Base-by-base conservation (phyloP, 1,140 invertebrate species). In the Theocolax elegans region DNA sequence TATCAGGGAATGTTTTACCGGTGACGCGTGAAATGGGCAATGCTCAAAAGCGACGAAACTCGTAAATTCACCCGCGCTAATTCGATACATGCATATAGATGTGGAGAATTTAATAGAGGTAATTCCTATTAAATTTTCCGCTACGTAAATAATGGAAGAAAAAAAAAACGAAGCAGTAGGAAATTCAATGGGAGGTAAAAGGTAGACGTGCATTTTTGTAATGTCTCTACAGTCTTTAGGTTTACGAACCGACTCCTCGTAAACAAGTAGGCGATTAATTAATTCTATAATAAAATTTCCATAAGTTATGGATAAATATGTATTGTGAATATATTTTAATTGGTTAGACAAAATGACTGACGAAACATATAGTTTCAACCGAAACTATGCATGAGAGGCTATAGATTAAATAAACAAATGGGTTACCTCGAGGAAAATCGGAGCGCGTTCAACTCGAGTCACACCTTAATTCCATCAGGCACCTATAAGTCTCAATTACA, bases 1-100 rank as follows among this genome's bases (percentile, higher is more conserved):
- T 69, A 69, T 69, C 59, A 56, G 67, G 27, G 40, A 69, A 69
- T 69, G 67, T 69, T 69, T 69, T 69, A 69, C 63, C 67, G 67
- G 67, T 56, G 59, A 69, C 67, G 59, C 67, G 40, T 63, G 58
- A 69, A 69, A 69, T 69, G 67, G 67, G 25, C 67, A 63, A 68
- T 53, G 59, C 49, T 62, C 59, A 54, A 68, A 62, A 60, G 56
- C 66, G 66, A 60, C 56, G 66, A 62, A 62, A 68, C 56, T 68
- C 66, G 66, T 68, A 68, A 68, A 68, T 68, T 12, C 54, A n/a
- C 38, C 17, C 27, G 17, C 42, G 27, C 51, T 67, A 58, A 58
- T 67, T 67, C 56, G 15, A 67, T 38, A 58, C 40, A 15, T 25
- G 59, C 21, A 59, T 19, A 48, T 19, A 21, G 2, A 19, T 7